These are phyloP conservation scores for Sakesphorus luctuosus DNA, from an alignment of 2,113 vertebrate genomes.

Conservation along the genomic window DNA sequence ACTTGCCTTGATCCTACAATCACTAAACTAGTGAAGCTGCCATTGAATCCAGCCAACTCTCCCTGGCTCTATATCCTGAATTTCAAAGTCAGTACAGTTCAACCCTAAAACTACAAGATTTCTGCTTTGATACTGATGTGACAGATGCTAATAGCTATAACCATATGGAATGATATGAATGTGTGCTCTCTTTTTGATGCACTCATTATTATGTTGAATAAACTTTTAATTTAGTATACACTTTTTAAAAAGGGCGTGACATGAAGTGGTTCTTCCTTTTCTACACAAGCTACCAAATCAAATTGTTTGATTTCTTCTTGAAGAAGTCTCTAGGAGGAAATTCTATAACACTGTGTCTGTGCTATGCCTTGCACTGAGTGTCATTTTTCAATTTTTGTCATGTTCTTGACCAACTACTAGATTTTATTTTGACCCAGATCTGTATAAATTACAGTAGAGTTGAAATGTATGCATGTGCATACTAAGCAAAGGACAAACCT, in stretches of 20 bases:
- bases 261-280: background rate
- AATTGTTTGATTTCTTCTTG: background rate
- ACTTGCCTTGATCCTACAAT: background rate
- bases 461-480: background rate
- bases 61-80: background rate
- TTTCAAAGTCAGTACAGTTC: background rate
- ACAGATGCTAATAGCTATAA: background rate
- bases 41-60: background rate
- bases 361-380: background rate
- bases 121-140: background rate
- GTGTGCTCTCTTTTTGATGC: background rate
- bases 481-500: background rate
- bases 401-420: background rate
- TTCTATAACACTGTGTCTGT: background rate
- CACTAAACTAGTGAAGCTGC: background rate
- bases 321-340: background rate
- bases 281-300: accelerated
- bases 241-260: background rate
- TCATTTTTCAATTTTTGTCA: background rate
- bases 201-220: background rate
- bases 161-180: background rate
- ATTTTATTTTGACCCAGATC: background rate
- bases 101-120: background rate
- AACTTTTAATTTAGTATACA: background rate
- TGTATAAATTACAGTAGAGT: background rate